Percentiles rank a stretch among this genome's conserved stretches.
Evolutionary conservation across 2,888 invertebrate species (phyloP).

Genomic region (Lasius fuliginosus): DNA sequence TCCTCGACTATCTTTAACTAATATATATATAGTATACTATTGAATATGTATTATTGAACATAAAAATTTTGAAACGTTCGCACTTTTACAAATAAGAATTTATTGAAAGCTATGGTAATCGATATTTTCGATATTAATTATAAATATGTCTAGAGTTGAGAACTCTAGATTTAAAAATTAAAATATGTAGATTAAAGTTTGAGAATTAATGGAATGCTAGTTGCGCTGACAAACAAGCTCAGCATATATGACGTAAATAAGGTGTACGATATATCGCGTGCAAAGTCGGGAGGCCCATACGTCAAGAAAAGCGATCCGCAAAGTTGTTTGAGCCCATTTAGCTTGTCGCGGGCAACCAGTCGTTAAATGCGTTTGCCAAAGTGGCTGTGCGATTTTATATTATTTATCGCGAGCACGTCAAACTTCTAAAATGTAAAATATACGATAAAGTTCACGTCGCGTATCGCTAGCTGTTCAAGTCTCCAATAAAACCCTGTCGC

Average conservation of each 20-base stretch:
- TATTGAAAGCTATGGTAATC: neutral
- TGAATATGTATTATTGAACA: neutral
- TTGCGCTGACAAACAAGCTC: neutral
- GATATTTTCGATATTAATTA: neutral
- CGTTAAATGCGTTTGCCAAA: constrained; percentile 2
- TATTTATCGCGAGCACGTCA: constrained; percentile 22
- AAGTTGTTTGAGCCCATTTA: constrained; percentile 22
- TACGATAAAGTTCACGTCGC: constrained; percentile 24
- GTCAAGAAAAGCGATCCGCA: constrained; percentile 42
- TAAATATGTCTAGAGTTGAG: neutral
- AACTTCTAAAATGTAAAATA: constrained; percentile 12
- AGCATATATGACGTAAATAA: neutral
- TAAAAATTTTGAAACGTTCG: neutral
- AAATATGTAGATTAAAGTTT: constrained; percentile 1
- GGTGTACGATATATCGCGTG: constrained; percentile 10
- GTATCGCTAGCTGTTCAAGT: neutral
- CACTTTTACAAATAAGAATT: neutral
- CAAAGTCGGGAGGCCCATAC: constrained; percentile 49
- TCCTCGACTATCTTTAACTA: neutral
- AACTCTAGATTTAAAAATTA: neutral
- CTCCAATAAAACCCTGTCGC: neutral
- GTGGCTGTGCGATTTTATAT: neutral
- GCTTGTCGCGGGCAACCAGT: neutral
- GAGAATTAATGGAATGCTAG: constrained; percentile 3
- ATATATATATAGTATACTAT: neutral